Evolutionary conservation across 2,113 vertebrate genomes (phyloP).

Genomic region (Stigmatopora argus): DNA sequence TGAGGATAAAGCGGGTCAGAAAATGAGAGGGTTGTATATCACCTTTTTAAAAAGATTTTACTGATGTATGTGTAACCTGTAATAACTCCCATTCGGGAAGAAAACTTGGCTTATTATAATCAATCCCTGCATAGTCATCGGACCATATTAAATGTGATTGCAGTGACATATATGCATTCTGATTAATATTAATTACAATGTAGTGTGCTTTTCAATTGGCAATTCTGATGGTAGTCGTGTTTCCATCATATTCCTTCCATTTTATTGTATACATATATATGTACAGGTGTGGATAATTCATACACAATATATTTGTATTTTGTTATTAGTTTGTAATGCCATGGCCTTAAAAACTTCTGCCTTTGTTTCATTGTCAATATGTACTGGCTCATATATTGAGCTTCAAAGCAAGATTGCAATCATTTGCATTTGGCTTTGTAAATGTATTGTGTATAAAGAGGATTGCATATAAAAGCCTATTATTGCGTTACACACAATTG

Average conservation of each 20-base stretch:
- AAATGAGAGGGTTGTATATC: not conserved
- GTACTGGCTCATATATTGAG: too few relatives aligned
- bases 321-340: too few relatives aligned
- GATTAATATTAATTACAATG: not conserved
- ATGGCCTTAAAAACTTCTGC: too few relatives aligned
- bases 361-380: too few relatives aligned
- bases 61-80: not conserved
- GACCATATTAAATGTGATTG: not conserved
- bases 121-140: constrained; percentile 4
- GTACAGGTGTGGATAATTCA: too few relatives aligned
- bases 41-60: not conserved
- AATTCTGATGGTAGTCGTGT: not conserved
- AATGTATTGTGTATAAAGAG: too few relatives aligned
- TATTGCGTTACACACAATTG: too few relatives aligned
- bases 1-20: too few relatives aligned
- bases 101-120: constrained; percentile 37
- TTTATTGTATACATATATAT: not conserved
- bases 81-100: constrained; percentile 9
- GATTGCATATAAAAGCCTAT: too few relatives aligned
- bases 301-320: too few relatives aligned
- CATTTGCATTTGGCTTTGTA: too few relatives aligned
- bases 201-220: not conserved
- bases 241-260: not conserved
- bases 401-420: too few relatives aligned
- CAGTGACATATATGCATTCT: not conserved